phyloP scores from a whole-genome alignment of 2,888 invertebrate genomes.

The Bombylius discolor region DNA sequence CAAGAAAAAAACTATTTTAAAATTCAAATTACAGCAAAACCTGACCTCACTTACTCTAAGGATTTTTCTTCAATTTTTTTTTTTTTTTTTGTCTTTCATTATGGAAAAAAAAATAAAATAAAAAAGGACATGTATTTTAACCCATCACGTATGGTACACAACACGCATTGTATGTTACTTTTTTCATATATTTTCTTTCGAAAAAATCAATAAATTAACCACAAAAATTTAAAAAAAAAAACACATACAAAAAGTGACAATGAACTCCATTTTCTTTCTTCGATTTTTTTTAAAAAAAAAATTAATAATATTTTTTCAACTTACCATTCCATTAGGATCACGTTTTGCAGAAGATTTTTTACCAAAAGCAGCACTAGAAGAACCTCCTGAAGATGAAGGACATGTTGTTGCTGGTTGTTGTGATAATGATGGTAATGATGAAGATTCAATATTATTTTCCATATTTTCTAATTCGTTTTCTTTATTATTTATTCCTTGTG shows the following conservation, averaged over 20 bases:
- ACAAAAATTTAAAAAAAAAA: background rate
- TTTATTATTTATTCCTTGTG: no score
- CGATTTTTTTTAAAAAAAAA: background rate
- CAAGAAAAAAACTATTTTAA: no score
- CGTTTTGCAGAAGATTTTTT: slow-evolving; percentile 14
- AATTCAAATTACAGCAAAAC: no score
- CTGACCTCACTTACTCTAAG: no score
- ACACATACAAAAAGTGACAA: background rate
- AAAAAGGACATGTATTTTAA: no score
- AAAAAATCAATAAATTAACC: background rate
- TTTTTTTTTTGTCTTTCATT: no score
- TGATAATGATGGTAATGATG: background rate
- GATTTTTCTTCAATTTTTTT: no score
- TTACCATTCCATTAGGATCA: slow-evolving; percentile 19
- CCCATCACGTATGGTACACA: no score
- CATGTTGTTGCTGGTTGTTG: background rate
- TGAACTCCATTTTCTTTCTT: no score
- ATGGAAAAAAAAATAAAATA: no score
- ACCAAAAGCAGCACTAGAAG: slow-evolving; percentile 3
- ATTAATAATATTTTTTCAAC: slow-evolving; percentile 2
- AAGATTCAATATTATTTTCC: background rate
- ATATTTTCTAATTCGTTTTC: background rate
- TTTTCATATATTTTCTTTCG: no score
- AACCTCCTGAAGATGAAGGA: background rate
- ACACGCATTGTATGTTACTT: no score